phyloP scores from a whole-genome alignment of 2,113 vertebrate genomes.

The Peromyscus polionotus region DNA sequence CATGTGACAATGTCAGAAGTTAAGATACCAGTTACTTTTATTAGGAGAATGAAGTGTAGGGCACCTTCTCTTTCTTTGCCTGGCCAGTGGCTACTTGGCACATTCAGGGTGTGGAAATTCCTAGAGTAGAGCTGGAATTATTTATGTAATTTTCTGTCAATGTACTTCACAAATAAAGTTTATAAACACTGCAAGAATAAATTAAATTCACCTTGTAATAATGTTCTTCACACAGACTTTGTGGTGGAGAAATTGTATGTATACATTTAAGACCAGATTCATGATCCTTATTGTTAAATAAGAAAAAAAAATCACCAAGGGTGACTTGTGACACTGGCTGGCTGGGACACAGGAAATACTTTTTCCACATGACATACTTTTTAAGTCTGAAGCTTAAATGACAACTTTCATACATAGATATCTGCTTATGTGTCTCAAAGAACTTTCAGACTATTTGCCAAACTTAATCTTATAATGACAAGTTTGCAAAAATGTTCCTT shows the following conservation, averaged over 20 bases:
- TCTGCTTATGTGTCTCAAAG: neutral
- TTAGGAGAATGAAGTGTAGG: neutral
- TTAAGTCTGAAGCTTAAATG: neutral
- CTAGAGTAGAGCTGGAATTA: neutral
- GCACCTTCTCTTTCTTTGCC: neutral
- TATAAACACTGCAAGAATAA: neutral
- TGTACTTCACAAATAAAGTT: neutral
- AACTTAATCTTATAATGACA: neutral
- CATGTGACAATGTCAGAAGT: neutral
- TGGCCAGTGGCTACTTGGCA: neutral
- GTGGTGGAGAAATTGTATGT: neutral
- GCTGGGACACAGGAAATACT: neutral
- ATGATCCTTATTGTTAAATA: neutral
- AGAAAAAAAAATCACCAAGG: neutral
- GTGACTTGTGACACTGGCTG: neutral
- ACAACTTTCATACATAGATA: neutral
- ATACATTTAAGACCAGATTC: neutral
- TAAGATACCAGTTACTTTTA: neutral
- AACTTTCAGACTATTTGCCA: neutral
- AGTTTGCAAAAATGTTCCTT: neutral
- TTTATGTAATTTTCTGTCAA: neutral
- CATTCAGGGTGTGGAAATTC: neutral
- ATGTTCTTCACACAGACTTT: neutral
- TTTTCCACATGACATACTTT: neutral
- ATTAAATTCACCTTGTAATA: neutral